These are phyloP conservation scores for Dasyurus viverrinus DNA, from an alignment of 2,113 vertebrate species.

Conservation along the genomic window DNA sequence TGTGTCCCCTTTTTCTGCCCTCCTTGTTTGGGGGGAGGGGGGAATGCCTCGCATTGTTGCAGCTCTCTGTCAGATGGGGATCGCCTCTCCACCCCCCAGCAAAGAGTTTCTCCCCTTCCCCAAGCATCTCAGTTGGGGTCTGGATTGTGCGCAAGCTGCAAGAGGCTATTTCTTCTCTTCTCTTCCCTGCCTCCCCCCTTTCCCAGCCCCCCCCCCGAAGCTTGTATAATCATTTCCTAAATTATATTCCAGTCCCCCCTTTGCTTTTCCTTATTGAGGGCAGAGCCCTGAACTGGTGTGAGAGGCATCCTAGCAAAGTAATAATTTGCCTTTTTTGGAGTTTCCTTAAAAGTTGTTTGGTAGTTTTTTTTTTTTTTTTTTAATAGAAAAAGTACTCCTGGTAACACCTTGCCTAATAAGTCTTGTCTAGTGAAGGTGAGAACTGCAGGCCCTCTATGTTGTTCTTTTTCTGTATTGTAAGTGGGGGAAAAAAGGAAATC, in stretches of 20 bases:
- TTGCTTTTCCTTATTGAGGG: constrained; percentile 54
- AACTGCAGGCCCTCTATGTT: too few relatives aligned
- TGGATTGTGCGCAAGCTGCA: constrained; percentile 56
- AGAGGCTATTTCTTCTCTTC: constrained; percentile 72
- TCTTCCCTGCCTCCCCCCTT: constrained; percentile 65
- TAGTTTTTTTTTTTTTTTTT: neutral
- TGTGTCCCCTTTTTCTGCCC: neutral
- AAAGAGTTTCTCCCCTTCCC: neutral
- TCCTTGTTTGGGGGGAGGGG: neutral
- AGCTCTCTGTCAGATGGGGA: neutral
- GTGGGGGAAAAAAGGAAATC: neutral
- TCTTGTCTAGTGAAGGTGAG: constrained; percentile 14
- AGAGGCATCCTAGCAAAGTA: constrained; percentile 32
- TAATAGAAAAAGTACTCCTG: neutral
- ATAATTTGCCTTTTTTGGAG: neutral
- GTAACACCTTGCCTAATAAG: constrained; percentile 1
- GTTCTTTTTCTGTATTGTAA: neutral
- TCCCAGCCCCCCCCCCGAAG: constrained; percentile 60
- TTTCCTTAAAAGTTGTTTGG: constrained; percentile 37
- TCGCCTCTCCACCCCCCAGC: neutral
- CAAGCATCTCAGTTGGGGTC: neutral
- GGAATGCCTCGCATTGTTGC: neutral
- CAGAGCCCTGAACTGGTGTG: constrained; percentile 1
- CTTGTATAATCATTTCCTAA: constrained; percentile 80
- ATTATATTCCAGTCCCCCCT: constrained; percentile 70